These are phyloP conservation scores for Aurelia sp. DNA, from an alignment of 30 jellyfish, hydroid and myxozoan species.

Conservation along the genomic window DNA sequence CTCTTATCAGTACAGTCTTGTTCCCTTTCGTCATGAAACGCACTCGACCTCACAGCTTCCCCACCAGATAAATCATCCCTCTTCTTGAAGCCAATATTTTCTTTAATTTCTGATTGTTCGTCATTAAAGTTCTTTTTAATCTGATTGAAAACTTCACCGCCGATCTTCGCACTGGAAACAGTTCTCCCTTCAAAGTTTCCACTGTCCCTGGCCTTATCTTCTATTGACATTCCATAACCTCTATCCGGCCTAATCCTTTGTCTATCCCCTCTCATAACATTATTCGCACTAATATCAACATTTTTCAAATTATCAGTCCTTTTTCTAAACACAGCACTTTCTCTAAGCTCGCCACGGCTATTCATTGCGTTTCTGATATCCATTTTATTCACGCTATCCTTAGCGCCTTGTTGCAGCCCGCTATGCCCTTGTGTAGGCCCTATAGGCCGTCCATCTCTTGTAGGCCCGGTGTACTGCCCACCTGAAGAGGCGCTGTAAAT, in stretches of 20 bases:
- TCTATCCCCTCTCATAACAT: conserved; percentile 18
- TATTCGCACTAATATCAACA: not conserved
- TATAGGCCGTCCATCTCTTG: not conserved
- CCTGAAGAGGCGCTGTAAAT: conserved; percentile 23
- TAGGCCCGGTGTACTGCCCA: conserved; percentile 4
- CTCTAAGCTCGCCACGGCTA: conserved; percentile 10
- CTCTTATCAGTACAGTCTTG: too few species aligned
- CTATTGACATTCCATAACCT: conserved; percentile 1
- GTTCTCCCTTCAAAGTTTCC: not conserved
- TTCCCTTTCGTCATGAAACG: too few species aligned
- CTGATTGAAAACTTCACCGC: not conserved
- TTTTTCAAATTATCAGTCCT: conserved; percentile 47
- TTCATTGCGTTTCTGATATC: not conserved
- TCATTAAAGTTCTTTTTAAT: too few species aligned
- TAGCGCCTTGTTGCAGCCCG: conserved; percentile 24
- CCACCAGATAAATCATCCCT: too few species aligned
- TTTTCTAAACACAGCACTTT: conserved; percentile 32
- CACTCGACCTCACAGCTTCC: too few species aligned
- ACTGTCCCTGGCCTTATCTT: too few species aligned
- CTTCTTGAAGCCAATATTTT: too few species aligned
- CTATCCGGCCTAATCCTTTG: conserved; percentile 20
- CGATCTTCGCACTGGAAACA: conserved; percentile 1
- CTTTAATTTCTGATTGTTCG: too few species aligned
- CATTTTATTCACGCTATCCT: not conserved
- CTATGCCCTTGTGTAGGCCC: conserved; percentile 55